Evolutionary conservation across 2,113 vertebrate genomes (phyloP).

Genomic region (Mugil cephalus): DNA sequence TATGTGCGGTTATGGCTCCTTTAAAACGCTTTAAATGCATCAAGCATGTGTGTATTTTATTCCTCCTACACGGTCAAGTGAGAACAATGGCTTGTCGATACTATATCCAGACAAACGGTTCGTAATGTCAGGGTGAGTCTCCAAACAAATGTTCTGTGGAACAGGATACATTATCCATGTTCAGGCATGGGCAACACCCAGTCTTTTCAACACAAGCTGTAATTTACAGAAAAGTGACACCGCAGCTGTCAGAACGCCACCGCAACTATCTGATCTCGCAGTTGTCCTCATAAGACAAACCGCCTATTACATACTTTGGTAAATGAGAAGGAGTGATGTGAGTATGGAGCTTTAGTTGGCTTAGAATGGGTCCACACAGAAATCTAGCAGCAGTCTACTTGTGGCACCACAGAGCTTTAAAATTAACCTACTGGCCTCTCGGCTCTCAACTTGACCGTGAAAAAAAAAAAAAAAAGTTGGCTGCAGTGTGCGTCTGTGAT

Average conservation of each 20-base stretch:
- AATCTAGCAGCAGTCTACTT: slow-evolving; percentile 35
- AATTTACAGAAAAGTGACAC: slow-evolving; percentile 57
- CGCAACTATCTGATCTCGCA: slow-evolving; percentile 48
- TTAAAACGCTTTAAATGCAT: background rate
- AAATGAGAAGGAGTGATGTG: slow-evolving; percentile 34
- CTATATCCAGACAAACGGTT: slow-evolving; percentile 16
- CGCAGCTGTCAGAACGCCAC: slow-evolving; percentile 40
- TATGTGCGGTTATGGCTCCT: background rate
- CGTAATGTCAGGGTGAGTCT: slow-evolving; percentile 23
- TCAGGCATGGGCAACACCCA: slow-evolving; percentile 51
- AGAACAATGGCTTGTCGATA: slow-evolving; percentile 10
- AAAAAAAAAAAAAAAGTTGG: too few species aligned
- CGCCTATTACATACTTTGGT: slow-evolving; percentile 34
- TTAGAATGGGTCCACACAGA: slow-evolving; percentile 2
- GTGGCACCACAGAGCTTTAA: slow-evolving; percentile 59
- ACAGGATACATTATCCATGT: slow-evolving; percentile 42
- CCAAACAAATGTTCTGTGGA: slow-evolving; percentile 52
- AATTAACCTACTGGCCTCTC: slow-evolving; percentile 49
- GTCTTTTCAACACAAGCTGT: slow-evolving; percentile 50
- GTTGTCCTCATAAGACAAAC: slow-evolving; percentile 33
- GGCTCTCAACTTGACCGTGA: slow-evolving; percentile 25
- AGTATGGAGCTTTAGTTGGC: background rate
- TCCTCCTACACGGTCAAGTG: background rate
- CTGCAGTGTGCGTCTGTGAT: slow-evolving; percentile 27
- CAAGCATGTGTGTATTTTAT: background rate